phyloP scores from a whole-genome alignment of 1,140 invertebrate species.

The Pararge aegeria region DNA sequence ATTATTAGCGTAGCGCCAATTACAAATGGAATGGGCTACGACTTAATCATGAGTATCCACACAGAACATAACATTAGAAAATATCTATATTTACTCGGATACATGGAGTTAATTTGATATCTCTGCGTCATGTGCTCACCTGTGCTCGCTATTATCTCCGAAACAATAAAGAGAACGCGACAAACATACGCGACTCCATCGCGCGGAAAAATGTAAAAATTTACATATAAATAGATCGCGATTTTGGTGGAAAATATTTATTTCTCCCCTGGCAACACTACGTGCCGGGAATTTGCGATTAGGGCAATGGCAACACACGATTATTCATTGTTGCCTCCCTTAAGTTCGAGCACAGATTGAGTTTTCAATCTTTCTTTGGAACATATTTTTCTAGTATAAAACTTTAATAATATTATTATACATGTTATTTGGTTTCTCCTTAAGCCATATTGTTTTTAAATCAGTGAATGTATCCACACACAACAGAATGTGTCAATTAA shows the following conservation, averaged over 20 bases:
- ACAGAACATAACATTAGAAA: too few relatives aligned
- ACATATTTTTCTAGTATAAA: not conserved
- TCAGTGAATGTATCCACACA: too few relatives aligned
- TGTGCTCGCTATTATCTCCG: constrained; percentile 30
- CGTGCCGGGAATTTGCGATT: constrained; percentile 42
- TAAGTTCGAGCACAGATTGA: constrained; percentile 6
- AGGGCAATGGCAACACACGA: constrained; percentile 30
- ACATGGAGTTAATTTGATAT: constrained; percentile 5
- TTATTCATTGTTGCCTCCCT: constrained; percentile 42
- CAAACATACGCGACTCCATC: constrained; percentile 44
- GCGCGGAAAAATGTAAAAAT: constrained; percentile 64
- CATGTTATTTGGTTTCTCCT: too few relatives aligned
- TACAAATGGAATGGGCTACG: too few relatives aligned
- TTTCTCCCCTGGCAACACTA: constrained; percentile 66
- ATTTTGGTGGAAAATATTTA: constrained; percentile 62
- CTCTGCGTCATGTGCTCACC: constrained; percentile 7
- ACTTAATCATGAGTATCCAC: too few relatives aligned
- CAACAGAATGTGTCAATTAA: too few relatives aligned
- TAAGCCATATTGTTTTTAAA: too few relatives aligned
- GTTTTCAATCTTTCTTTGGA: not conserved
- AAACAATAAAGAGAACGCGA: constrained; percentile 52
- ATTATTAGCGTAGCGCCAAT: too few relatives aligned
- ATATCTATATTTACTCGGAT: too few relatives aligned
- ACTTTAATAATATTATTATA: too few relatives aligned
- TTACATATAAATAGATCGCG: constrained; percentile 67